Base-by-base conservation (phyloP, 2,888 invertebrate species). In the Cylindroiulus punctatus region DNA sequence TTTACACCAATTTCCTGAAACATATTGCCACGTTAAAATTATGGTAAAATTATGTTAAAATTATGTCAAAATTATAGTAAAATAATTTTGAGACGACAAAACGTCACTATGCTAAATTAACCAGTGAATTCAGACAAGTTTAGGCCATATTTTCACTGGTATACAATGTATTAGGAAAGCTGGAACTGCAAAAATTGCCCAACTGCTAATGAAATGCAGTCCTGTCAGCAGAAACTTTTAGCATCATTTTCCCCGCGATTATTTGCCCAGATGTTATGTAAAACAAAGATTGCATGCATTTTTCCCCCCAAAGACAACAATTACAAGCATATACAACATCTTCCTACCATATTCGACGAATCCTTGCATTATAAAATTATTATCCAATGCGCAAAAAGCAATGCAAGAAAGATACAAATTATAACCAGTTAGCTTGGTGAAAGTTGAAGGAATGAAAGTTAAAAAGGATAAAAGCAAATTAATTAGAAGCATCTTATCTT, bases 371-470 rank as follows among this genome's bases (percentile, higher is more conserved):
- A 65, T 26, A 65, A 65, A 26, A 65, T 26, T 57, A 57, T 57
- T 26, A 65, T 65, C 65, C 65, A 65, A 12, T 65, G 65, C 26
- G 40, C 17, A 36, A 19, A 36, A 83, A 3, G 14, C 5, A 42
- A 83, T 19, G 12, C 22, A 10, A 83, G 36, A 83, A 65, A 83
- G 36, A 83, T 36, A 40, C 12, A 83, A 83, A 83, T 83, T n/a
- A 22, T 17, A 4, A 83, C 22, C 36, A 83, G 83, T 36, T 36
- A 42, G n/a, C 22, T 14, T 32, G 65, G n/a, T n/a, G n/a, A n/a
- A n/a, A n/a, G n/a, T n/a, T n/a, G n/a, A n/a, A n/a, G n/a, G n/a
- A n/a, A n/a, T n/a, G n/a, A n/a, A 26, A 65, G 26, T 65, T 65
- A 26, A n/a, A 36, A 36, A 36, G 14, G n/a, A 42, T 40, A 36